Evolutionary conservation across 2,888 invertebrate species (phyloP), one percentile per base, ranked within the genome.

Genomic region (Athetis lepigone): DNA sequence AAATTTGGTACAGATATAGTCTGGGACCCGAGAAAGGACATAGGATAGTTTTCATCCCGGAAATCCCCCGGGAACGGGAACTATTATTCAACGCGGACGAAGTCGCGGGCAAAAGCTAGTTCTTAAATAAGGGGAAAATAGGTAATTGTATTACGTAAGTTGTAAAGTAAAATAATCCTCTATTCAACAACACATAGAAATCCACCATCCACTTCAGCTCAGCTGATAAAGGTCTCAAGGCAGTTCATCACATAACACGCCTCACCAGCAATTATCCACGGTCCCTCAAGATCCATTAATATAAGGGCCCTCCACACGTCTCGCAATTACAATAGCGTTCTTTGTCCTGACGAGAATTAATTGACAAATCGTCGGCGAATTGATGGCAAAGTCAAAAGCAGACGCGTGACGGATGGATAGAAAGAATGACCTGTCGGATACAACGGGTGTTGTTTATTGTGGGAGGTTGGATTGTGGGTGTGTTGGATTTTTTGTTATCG

Each of bases 271-370:
- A 86, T 85, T 85, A 83, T 78, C 75, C 65, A 62, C 62, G 59
- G 66, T 70, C 78, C 57, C 82, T 84, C 82, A 79, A 88, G 87
- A 86, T 83, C 88, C 86, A 91, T 91, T 90, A 89, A 88, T 80
- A 76, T 67, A 70, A 88, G 87, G 77, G 81, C 77, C 77, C 88
- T 88, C 76, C 85, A 87, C 86, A 86, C 85, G 84, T 82, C 82
- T 77, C 73, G 75, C 83, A 83, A 86, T 87, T 86, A 89, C 88
- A 88, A 89, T 85, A 69, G 82, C 77, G 79, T 86, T 87, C 86
- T 88, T 89, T 87, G 87, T 87, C 80, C 57, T 84, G 88, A 88
- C 87, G 81, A 72, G 83, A 85, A 90, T 90, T 91, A 91, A 91
- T 91, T 87, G 90, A 87, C 85, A 85, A 86, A 86, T 86, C 82